Evolutionary conservation across 2,797 vertebrate genomes (phyloP), one percentile per base, ranked within the genome.

Genomic region (Gambusia yucatana): DNA sequence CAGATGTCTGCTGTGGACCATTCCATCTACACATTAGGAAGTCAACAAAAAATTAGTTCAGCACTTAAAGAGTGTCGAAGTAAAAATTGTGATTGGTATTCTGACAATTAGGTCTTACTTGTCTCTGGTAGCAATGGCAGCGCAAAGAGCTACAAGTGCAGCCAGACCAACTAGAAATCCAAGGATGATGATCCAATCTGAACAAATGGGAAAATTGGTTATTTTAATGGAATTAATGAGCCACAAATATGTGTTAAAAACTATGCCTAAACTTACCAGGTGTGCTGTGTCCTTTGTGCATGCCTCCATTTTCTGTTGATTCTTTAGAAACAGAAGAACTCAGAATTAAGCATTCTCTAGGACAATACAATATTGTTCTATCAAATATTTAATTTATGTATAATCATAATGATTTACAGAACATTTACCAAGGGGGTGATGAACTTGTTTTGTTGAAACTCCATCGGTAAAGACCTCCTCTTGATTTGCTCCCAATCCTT

Each of bases 111-210:
- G 81, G 39, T 77, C 93, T 90, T 82, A 96, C 96, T 91, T 96
- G 80, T 96, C 92, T 89, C 90, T 94, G 20, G 95, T 96, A 39
- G 92, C 94, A 4, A 96, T 91, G 47, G 92, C 93, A 43, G 83
- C 81, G 2, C 77, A 90, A 25, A 96, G 4, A 44, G 94, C 78
- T 11, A 95, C n/a, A 79, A 96, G 77, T 9, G 88, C 91, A 65
- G 90, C 92, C 30, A 96, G 6, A 25, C 92, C 93, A 22, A 92
- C 88, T 46, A 95, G 61, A 30, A 95, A 93, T 44, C 82, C 92
- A 63, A 95, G 9, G 36, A 96, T 94, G 72, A 96, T 89, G 79
- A 96, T 82, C 96, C 95, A 96, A 16, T 84, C 96, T 96, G 87
- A 46, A 78, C n/a, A 83, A 47, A 70, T n/a, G 50, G 17, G 39